Evolutionary conservation across 2,797 vertebrate species (phyloP).

Genomic region (Epinephelus awoara): DNA sequence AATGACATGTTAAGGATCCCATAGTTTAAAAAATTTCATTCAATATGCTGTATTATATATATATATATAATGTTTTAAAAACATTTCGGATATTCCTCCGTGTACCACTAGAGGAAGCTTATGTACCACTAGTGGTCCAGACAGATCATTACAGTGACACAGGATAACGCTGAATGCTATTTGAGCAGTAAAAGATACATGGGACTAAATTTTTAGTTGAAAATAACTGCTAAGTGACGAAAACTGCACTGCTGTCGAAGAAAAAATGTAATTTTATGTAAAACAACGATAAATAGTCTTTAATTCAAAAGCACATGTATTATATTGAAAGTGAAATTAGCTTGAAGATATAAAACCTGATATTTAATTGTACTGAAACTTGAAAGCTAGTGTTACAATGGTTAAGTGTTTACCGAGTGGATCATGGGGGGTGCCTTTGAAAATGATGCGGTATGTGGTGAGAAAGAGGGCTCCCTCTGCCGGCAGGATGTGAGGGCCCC

Average conservation of each 20-base stretch:
- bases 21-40: too few relatives aligned
- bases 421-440: constrained; percentile 97
- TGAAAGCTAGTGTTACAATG: background rate
- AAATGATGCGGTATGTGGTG: constrained; percentile 97
- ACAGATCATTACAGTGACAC: background rate
- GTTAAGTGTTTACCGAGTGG: constrained; percentile 89
- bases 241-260: background rate
- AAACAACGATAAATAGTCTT: background rate
- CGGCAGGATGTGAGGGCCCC: constrained; percentile 97
- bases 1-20: too few relatives aligned
- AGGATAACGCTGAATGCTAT: background rate
- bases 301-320: background rate
- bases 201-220: background rate
- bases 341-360: background rate
- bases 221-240: background rate
- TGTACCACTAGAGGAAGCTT: too few relatives aligned
- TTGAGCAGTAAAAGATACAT: background rate
- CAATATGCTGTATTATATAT: too few relatives aligned
- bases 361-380: background rate
- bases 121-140: background rate
- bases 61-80: too few relatives aligned
- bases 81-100: too few relatives aligned
- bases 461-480: constrained; percentile 99
- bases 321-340: background rate
- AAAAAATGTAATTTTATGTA: background rate